Conservation (phyloP, 2,113 vertebrate species). For the Perognathus longimembris region DNA sequence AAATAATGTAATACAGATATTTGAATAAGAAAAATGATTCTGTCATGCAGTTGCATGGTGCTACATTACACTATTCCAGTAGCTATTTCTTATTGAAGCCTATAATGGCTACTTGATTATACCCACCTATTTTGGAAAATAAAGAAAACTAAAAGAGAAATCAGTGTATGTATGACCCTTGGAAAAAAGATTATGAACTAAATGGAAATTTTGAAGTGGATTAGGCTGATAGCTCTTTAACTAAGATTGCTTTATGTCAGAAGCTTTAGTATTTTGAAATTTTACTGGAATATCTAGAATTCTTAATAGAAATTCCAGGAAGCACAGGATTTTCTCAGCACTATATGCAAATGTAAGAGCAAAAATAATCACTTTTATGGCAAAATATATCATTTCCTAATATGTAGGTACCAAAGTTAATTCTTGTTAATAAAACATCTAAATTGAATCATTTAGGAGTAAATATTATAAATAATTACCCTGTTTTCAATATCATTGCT, state of each 20-base stretch:
- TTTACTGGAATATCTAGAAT: conserved; percentile 53
- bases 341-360: conserved; percentile 31
- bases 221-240: neutral
- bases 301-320: conserved; percentile 64
- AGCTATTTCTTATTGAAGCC: conserved; percentile 5
- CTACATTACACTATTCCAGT: neutral
- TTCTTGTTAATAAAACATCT: conserved; percentile 40
- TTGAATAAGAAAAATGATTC: conserved; percentile 35
- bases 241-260: neutral
- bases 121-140: neutral
- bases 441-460: neutral
- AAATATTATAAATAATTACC: neutral
- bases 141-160: conserved; percentile 36
- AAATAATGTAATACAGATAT: conserved; percentile 41
- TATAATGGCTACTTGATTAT: neutral
- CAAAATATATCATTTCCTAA: conserved; percentile 35
- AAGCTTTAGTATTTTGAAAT: conserved; percentile 9
- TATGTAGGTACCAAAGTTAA: neutral
- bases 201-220: neutral
- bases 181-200: conserved; percentile 43
- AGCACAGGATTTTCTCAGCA: conserved; percentile 45
- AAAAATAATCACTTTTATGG: conserved; percentile 53
- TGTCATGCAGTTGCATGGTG: conserved; percentile 15
- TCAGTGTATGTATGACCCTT: neutral
- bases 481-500: neutral